Evolutionary conservation across 2,797 vertebrate species (phyloP).

Genomic region (Heteromormyrus szaboi): DNA sequence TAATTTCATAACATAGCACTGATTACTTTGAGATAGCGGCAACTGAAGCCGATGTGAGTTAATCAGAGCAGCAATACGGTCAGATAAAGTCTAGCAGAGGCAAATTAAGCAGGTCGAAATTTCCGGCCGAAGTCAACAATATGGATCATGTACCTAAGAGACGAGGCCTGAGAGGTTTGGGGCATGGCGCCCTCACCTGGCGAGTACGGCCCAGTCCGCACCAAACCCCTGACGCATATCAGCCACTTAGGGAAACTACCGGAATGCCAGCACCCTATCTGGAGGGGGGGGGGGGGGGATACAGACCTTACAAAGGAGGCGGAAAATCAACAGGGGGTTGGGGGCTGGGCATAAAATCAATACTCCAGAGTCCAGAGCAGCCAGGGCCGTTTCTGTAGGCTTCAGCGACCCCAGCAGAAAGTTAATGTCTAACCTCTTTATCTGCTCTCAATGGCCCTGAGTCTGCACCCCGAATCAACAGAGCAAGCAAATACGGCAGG

Average conservation of each 20-base stretch:
- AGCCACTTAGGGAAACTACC: conserved; percentile 54
- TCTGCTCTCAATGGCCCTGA: conserved; percentile 66
- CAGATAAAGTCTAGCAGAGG: neutral
- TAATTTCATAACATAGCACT: neutral
- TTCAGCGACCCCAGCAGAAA: conserved; percentile 56
- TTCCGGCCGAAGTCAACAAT: neutral
- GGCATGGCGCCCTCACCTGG: neutral
- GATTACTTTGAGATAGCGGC: neutral
- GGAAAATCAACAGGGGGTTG: conserved; percentile 24
- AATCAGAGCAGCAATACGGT: neutral
- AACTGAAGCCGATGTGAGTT: conserved; percentile 31
- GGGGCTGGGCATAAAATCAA: conserved; percentile 40
- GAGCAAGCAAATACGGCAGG: conserved; percentile 61
- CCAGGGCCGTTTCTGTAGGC: conserved; percentile 32
- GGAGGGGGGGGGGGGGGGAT: neutral
- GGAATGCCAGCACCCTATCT: conserved; percentile 55
- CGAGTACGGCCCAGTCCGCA: neutral
- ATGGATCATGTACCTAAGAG: neutral
- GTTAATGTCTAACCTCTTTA: conserved; percentile 71
- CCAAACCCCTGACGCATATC: neutral
- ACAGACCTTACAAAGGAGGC: conserved; percentile 26
- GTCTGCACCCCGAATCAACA: conserved; percentile 71
- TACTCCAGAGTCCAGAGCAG: conserved; percentile 47
- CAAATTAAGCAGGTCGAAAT: neutral
- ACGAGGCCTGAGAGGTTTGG: neutral